phyloP scores from a whole-genome alignment of 2,113 vertebrate species.

The Rhinoptilus africanus region DNA sequence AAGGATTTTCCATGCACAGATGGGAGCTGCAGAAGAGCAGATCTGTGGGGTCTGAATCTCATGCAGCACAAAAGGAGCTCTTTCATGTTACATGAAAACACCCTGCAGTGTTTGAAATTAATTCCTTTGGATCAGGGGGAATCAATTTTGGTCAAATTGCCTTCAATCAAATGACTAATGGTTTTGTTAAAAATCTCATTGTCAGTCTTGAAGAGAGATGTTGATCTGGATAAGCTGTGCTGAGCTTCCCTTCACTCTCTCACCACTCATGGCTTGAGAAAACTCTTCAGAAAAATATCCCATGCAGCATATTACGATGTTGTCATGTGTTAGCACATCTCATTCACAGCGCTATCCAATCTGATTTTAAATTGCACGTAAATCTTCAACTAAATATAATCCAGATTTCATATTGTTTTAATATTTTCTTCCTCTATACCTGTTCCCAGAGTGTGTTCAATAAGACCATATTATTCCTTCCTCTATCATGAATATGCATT shows the following conservation, averaged over 20 bases:
- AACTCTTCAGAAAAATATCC: slow-evolving; percentile 42
- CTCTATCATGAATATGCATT: slow-evolving; percentile 22
- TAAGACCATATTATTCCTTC: not conserved
- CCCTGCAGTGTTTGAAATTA: slow-evolving; percentile 67
- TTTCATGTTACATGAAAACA: slow-evolving; percentile 65
- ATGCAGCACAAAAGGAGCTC: slow-evolving; percentile 47
- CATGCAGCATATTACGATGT: slow-evolving; percentile 14
- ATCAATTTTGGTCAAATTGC: slow-evolving; percentile 67
- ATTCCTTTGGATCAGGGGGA: slow-evolving; percentile 68
- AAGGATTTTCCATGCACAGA: slow-evolving; percentile 42
- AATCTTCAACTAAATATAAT: slow-evolving; percentile 34
- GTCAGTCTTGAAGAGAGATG: slow-evolving; percentile 44
- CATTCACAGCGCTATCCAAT: not conserved
- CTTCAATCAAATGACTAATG: slow-evolving; percentile 67
- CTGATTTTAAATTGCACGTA: not conserved
- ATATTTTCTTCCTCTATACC: slow-evolving; percentile 17
- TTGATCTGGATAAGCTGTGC: slow-evolving; percentile 47
- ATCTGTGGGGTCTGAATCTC: slow-evolving; percentile 62
- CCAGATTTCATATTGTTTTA: not conserved
- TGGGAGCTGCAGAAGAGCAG: slow-evolving; percentile 29
- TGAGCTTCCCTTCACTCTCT: slow-evolving; percentile 20
- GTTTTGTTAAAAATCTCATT: slow-evolving; percentile 69
- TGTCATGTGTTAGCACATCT: not conserved
- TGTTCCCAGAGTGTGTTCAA: not conserved
- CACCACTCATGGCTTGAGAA: slow-evolving; percentile 19